A percentile compares a stretch with the other conserved stretches of the same genome.
Conservation (phyloP, 2,113 vertebrate genomes). For the Halichoeres trimaculatus region DNA sequence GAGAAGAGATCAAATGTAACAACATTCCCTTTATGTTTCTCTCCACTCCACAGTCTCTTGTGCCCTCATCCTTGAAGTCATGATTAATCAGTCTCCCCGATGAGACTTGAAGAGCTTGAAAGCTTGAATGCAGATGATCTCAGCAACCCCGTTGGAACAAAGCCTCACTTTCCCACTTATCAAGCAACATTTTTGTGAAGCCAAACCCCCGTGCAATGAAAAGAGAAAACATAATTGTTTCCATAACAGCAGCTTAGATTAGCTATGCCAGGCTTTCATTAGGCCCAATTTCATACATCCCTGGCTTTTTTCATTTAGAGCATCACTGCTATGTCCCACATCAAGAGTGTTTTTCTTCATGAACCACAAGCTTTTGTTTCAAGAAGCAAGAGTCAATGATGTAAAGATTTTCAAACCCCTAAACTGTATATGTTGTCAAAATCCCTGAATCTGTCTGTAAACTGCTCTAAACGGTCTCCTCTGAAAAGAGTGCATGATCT, state of each 20-base stretch:
- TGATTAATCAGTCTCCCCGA: slow-evolving; percentile 19
- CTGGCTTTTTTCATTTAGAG: background rate
- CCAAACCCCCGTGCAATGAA: slow-evolving; percentile 4
- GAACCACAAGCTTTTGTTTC: background rate
- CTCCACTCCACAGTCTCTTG: slow-evolving; percentile 9
- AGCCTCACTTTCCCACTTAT: background rate
- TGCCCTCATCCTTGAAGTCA: slow-evolving; percentile 23
- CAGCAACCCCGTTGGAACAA: background rate
- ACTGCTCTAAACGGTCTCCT: too few species aligned
- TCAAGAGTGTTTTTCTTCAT: background rate
- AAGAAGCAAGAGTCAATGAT: too few species aligned
- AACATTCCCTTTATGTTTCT: slow-evolving; percentile 27
- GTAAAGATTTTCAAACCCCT: too few species aligned
- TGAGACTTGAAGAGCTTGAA: slow-evolving; percentile 15
- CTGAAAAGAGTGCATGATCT: too few species aligned
- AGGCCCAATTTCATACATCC: background rate
- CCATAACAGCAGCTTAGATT: background rate
- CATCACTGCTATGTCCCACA: background rate
- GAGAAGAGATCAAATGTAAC: slow-evolving; percentile 33
- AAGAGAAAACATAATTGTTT: background rate
- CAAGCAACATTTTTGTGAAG: slow-evolving; percentile 12
- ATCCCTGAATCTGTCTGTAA: too few species aligned
- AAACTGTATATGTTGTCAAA: too few species aligned
- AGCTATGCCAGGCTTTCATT: slow-evolving; percentile 1
- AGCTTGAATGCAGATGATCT: slow-evolving; percentile 18